Evolutionary conservation across 2,888 invertebrate species (phyloP).

Genomic region (Pinctada fucata): DNA sequence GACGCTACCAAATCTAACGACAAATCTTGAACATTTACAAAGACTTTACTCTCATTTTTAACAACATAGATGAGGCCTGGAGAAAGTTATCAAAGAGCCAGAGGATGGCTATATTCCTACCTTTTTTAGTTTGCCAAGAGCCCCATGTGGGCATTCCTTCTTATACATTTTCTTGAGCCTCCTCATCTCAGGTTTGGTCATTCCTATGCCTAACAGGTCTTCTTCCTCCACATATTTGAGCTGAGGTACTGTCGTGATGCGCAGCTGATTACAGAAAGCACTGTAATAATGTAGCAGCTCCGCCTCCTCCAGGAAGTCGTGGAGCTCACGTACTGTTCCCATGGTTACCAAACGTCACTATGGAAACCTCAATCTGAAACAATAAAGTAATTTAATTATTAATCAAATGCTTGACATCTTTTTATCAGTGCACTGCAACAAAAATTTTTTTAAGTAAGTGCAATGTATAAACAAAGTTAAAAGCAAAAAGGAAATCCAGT

Average conservation of each 20-base stretch:
- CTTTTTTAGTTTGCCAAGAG: slow-evolving; percentile 93
- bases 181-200: slow-evolving; percentile 96
- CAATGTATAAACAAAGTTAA: no score
- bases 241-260: slow-evolving; percentile 79
- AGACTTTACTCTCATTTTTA: no score
- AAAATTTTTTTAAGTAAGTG: no score
- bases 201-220: slow-evolving; percentile 92
- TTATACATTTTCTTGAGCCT: slow-evolving; percentile 95
- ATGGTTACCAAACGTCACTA: slow-evolving; percentile 43
- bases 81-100: no score
- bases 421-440: no score
- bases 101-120: slow-evolving; percentile 64
- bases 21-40: no score
- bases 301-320: slow-evolving; percentile 95
- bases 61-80: no score
- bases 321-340: slow-evolving; percentile 67
- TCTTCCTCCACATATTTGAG: slow-evolving; percentile 96
- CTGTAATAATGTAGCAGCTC: slow-evolving; percentile 94
- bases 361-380: neutral
- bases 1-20: no score
- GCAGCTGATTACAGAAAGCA: slow-evolving; percentile 87
- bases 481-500: no score
- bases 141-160: slow-evolving; percentile 95
- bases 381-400: no score
- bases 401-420: no score